A percentile compares a stretch with the other conserved stretches of the same genome.
phyloP scores from a whole-genome alignment of 2,113 vertebrate species.

The Myanophis thanlyinensis region DNA sequence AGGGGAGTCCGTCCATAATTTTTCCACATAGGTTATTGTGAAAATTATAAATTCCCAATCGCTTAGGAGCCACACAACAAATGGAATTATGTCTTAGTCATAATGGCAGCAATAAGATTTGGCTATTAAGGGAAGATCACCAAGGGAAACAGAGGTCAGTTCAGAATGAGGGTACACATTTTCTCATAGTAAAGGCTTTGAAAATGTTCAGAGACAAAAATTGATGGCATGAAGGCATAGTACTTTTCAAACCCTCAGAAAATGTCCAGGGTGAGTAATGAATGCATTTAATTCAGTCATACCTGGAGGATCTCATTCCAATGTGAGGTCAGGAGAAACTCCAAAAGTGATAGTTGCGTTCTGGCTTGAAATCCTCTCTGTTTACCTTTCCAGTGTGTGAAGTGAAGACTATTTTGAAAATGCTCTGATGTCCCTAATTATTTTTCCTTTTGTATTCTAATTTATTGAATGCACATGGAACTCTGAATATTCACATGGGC shows the following conservation, averaged over 20 bases:
- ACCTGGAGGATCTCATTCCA: not conserved
- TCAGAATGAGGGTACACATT: not conserved
- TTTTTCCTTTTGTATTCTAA: not conserved
- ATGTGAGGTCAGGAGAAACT: not conserved
- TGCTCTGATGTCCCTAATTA: not conserved
- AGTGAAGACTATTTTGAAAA: not conserved
- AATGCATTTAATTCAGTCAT: not conserved
- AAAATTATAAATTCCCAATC: not conserved
- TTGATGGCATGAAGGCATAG: not conserved
- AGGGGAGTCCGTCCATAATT: not conserved
- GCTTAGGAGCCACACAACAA: not conserved
- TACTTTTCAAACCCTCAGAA: not conserved
- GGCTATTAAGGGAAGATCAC: not conserved
- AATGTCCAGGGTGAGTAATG: no score
- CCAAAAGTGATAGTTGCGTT: not conserved
- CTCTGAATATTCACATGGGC: not conserved
- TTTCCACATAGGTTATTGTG: not conserved
- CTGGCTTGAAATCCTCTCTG: not conserved
- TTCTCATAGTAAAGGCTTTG: not conserved
- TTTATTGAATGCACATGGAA: not conserved
- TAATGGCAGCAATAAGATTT: not conserved
- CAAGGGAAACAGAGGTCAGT: not conserved
- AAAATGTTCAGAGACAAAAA: not conserved
- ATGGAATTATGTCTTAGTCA: not conserved
- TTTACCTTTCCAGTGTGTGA: not conserved